Conservation (phyloP, 2,888 invertebrate species). For the Pegoplata infirma region DNA sequence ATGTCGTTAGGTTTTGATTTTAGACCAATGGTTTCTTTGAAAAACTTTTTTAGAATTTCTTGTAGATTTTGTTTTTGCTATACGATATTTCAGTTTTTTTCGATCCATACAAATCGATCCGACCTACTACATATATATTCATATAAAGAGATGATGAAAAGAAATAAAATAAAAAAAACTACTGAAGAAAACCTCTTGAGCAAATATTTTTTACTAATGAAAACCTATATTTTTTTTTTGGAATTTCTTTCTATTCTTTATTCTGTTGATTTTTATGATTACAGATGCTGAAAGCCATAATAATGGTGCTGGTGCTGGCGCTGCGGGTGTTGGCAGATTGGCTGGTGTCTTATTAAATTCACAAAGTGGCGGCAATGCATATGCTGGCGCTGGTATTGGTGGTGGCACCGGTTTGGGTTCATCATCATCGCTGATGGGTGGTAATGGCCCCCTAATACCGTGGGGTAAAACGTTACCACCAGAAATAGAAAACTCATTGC, state of each 20-base stretch:
- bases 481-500: conserved; percentile 79
- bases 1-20: too few relatives aligned
- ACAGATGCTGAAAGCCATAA: conserved; percentile 70
- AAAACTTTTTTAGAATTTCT: too few relatives aligned
- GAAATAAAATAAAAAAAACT: too few relatives aligned
- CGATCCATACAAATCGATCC: too few relatives aligned
- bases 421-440: conserved; percentile 40
- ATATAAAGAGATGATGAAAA: too few relatives aligned
- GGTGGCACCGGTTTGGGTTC: conserved; percentile 61
- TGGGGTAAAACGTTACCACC: conserved; percentile 77
- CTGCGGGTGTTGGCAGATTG: conserved; percentile 66
- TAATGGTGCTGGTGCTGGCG: conserved; percentile 45
- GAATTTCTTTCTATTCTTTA: neutral
- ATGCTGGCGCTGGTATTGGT: conserved; percentile 58
- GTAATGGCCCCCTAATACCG: conserved; percentile 74
- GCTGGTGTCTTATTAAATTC: conserved; percentile 72
- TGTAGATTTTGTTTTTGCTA: too few relatives aligned
- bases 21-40: too few relatives aligned
- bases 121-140: too few relatives aligned
- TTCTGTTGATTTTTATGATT: conserved; percentile 60
- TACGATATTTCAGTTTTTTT: too few relatives aligned
- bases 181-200: conserved; percentile 23
- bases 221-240: conserved; percentile 25
- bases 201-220: conserved; percentile 45
- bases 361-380: conserved; percentile 53